Evolutionary conservation across 1,140 invertebrate species (phyloP), one percentile per base, ranked within the genome.

Genomic region (Psix sp.): DNA sequence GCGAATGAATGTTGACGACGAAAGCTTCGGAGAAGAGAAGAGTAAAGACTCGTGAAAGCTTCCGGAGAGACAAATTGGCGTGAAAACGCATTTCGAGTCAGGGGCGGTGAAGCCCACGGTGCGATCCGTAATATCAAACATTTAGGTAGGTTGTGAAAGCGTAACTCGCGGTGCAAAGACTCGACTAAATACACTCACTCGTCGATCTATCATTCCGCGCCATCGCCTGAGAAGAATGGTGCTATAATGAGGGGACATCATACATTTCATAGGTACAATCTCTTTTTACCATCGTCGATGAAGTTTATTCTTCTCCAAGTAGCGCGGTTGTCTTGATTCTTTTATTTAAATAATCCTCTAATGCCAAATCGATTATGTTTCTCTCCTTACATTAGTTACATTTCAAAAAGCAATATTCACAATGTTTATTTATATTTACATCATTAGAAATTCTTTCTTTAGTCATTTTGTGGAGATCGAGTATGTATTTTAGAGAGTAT

Each of bases 1-100:
- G 51, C 20, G 49, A 51, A 35, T 38, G 49, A 65, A 46, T 46
- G 60, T 51, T 43, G 63, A 42, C 46, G 51, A 63, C 63, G 74
- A 71, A 51, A 60, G 60, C 66, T 76, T 72, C 63, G 24, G 16
- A 70, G 71, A 68, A 75, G 80, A 74, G 77, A 73, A 68, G 80
- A 79, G 81, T 84, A 84, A 86, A 86, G 84, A 86, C 84, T 85
- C 80, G 84, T 86, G 81, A 85, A 86, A 85, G 83, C 82, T 83
- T 84, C 82, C 82, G 82, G 81, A 77, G 80, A 77, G 82, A 82
- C 79, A 83, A 84, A 84, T 83, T 84, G 82, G 80, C 80, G 84
- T 86, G 84, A 85, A 86, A 86, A 86, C 83, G 83, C 82, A 83
- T 84, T 83, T 86, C 71, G 77, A 78, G 66, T 73, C 71, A 54